These are phyloP conservation scores for Rhopalosiphum maidis DNA, from an alignment of 1,140 invertebrate genomes.

Conservation along the genomic window DNA sequence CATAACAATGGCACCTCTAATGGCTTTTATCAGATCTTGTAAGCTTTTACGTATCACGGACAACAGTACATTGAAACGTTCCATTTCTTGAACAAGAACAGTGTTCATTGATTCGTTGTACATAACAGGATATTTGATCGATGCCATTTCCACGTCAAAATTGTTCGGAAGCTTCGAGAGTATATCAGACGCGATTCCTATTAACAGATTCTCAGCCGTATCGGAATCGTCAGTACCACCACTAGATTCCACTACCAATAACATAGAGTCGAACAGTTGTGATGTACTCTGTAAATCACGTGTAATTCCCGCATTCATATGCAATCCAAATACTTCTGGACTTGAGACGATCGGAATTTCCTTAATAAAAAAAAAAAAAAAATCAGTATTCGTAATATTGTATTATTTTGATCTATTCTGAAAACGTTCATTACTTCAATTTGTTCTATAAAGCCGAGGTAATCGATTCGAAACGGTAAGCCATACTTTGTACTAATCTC, in stretches of 20 bases:
- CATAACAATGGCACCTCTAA: constrained; percentile 88
- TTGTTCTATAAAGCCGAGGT: constrained; percentile 74
- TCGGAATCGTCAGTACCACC: not conserved
- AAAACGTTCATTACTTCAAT: constrained; percentile 66
- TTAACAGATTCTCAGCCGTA: not conserved
- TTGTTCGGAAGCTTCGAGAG: constrained; percentile 68
- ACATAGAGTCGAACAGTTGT: constrained; percentile 50
- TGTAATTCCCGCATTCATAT: constrained; percentile 89
- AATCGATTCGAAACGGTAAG: constrained; percentile 71
- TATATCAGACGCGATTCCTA: not conserved
- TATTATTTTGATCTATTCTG: not conserved
- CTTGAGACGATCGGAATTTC: constrained; percentile 70
- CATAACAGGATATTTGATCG: constrained; percentile 77
- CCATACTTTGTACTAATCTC: constrained; percentile 68
- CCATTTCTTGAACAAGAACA: constrained; percentile 91
- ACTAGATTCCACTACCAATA: not conserved
- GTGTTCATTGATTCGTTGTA: constrained; percentile 95
- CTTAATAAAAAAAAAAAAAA: constrained; percentile 59
- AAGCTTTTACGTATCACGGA: constrained; percentile 73
- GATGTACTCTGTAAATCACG: constrained; percentile 77
- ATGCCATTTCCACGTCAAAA: constrained; percentile 77
- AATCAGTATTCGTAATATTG: not conserved
- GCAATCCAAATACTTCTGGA: constrained; percentile 87
- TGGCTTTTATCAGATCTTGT: constrained; percentile 77
- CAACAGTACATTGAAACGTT: constrained; percentile 82